Evolutionary conservation across 1,140 invertebrate genomes (phyloP).

Genomic region (Drosophila triauraria): DNA sequence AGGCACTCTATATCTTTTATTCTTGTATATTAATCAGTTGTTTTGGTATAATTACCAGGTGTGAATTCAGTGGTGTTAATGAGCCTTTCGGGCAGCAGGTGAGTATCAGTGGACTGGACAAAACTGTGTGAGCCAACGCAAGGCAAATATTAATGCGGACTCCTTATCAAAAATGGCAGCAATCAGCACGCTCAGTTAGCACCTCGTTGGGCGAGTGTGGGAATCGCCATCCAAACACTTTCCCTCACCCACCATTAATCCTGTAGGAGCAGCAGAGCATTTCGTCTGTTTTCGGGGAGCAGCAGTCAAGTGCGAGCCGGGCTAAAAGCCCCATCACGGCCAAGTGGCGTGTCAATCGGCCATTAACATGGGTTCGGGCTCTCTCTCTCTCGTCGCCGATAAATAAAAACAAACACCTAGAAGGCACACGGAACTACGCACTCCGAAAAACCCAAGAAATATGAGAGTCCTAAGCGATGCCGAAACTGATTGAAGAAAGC

Average conservation of each 20-base stretch:
- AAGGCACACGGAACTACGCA: conserved; percentile 3
- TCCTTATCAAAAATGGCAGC: conserved; percentile 81
- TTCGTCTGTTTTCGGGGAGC: conserved; percentile 34
- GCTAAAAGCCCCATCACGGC: conserved; percentile 64
- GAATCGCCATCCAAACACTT: conserved; percentile 19
- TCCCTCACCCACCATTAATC: conserved; percentile 43
- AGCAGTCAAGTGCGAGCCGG: conserved; percentile 11
- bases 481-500: conserved; percentile 37
- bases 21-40: too few relatives aligned
- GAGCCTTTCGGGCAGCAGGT: background rate
- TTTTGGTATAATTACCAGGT: background rate
- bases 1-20: too few relatives aligned
- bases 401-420: conserved; percentile 66
- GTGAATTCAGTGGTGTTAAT: conserved; percentile 9
- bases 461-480: conserved; percentile 40
- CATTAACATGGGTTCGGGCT: conserved; percentile 67
- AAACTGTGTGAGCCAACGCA: conserved; percentile 60
- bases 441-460: conserved; percentile 2
- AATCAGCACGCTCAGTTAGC: conserved; percentile 82
- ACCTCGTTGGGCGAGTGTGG: conserved; percentile 60
- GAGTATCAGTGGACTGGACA: conserved; percentile 22
- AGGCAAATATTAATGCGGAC: conserved; percentile 75
- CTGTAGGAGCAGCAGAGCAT: conserved; percentile 46
- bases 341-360: conserved; percentile 82
- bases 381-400: conserved; percentile 43